Conservation (phyloP, 1,140 invertebrate genomes). For the Neodiprion fabricii region DNA sequence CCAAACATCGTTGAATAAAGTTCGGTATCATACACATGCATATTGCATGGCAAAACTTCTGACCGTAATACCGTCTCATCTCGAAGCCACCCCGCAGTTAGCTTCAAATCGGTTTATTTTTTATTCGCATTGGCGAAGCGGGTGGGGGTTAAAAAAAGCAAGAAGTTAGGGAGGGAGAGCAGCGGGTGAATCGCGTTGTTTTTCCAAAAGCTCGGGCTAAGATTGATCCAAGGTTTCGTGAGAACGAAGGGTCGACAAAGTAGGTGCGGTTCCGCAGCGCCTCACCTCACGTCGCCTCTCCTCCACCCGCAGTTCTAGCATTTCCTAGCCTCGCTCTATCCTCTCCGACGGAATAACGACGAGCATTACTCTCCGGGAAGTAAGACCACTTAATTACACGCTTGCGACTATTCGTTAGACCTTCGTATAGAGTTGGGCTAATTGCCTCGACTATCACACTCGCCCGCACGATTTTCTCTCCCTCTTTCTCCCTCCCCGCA, state of each 20-base stretch:
- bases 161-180: no score
- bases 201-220: not conserved
- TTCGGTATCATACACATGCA: no score
- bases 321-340: not conserved
- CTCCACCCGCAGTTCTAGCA: not conserved
- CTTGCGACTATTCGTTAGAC: constrained; percentile 50
- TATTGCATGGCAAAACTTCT: no score
- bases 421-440: not conserved
- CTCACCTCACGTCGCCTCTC: not conserved
- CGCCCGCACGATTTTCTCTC: not conserved
- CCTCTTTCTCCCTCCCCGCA: not conserved
- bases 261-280: constrained; percentile 6
- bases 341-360: constrained; percentile 45
- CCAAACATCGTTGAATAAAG: no score
- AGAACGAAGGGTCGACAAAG: constrained; percentile 5
- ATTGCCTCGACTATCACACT: not conserved
- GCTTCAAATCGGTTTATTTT: no score
- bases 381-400: constrained; percentile 59
- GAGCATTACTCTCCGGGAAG: constrained; percentile 53
- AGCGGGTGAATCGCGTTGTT: not conserved
- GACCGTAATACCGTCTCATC: no score
- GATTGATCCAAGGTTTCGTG: constrained; percentile 1
- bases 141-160: no score
- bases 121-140: no score
- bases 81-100: no score